Conservation (phyloP, 2,888 invertebrate species). For the Nowickia ferox region DNA sequence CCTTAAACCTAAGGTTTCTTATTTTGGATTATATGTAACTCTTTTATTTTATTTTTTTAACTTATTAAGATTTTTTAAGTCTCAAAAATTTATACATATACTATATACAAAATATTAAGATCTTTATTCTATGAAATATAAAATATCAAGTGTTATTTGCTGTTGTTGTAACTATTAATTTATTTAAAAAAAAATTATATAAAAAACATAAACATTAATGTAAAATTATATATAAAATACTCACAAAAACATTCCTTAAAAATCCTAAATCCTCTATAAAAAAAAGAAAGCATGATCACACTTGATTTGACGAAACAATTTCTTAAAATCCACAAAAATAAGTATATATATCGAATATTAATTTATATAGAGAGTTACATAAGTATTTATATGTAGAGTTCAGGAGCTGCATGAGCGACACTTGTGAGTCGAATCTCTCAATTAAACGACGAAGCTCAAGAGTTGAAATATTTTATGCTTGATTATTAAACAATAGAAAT, state of each 20-base stretch:
- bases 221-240: conserved; percentile 54
- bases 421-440: background rate
- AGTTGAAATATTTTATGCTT: conserved; percentile 5
- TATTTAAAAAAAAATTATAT: conserved; percentile 20
- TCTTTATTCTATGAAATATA: background rate
- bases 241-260: conserved; percentile 54
- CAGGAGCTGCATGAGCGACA: background rate
- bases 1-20: too few relatives aligned
- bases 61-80: background rate
- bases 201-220: conserved; percentile 50
- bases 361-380: background rate
- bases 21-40: background rate
- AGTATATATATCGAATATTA: background rate
- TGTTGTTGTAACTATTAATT: conserved; percentile 67
- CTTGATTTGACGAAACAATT: background rate
- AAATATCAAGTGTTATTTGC: conserved; percentile 62
- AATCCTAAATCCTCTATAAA: background rate
- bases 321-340: background rate
- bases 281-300: background rate
- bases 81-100: background rate
- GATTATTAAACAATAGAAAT: conserved; percentile 13
- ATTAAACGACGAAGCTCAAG: background rate
- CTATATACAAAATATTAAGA: background rate
- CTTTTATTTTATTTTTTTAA: background rate
- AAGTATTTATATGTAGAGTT: background rate